A percentile compares a stretch with the other conserved stretches of the same genome.
Conservation (phyloP, 2,888 invertebrate species). For the Tetramorium bicarinatum region DNA sequence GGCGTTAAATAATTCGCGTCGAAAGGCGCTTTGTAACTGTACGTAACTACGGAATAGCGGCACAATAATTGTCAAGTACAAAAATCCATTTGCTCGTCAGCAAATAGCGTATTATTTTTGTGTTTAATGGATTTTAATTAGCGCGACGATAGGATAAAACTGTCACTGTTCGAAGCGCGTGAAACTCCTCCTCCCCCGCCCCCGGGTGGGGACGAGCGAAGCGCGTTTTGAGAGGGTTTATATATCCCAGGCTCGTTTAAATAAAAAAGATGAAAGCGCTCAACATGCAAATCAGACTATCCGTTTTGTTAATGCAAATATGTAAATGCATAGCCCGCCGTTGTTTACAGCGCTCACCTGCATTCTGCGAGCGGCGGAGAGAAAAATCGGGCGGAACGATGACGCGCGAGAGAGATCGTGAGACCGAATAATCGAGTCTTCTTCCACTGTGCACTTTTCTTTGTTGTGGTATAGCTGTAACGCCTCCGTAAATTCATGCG, state of each 20-base stretch:
- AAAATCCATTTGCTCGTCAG: neutral
- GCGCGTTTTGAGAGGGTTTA: slow-evolving; percentile 63
- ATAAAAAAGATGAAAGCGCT: slow-evolving; percentile 76
- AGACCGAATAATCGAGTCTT: slow-evolving; percentile 73
- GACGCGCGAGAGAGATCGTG: slow-evolving; percentile 65
- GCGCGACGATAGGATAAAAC: slow-evolving; percentile 20
- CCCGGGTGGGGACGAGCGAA: slow-evolving; percentile 23
- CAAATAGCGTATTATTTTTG: slow-evolving; percentile 34
- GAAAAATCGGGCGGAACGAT: slow-evolving; percentile 71
- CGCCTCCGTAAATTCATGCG: slow-evolving; percentile 59
- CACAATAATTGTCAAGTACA: neutral
- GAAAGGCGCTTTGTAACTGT: neutral
- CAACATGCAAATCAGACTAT: slow-evolving; percentile 77
- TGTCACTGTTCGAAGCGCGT: slow-evolving; percentile 58
- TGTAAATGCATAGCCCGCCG: slow-evolving; percentile 74
- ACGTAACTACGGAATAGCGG: neutral
- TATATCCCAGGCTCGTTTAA: slow-evolving; percentile 67
- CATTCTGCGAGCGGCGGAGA: slow-evolving; percentile 61
- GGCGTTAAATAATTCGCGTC: slow-evolving; percentile 19
- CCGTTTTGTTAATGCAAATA: slow-evolving; percentile 80
- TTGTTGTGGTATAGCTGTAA: slow-evolving; percentile 65
- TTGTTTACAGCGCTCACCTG: slow-evolving; percentile 75
- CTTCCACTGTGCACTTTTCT: slow-evolving; percentile 52
- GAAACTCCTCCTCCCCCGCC: neutral
- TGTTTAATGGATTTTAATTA: slow-evolving; percentile 50